These are phyloP conservation scores for Lagocephalus sceleratus DNA, from an alignment of 2,797 vertebrate genomes.

Conservation along the genomic window DNA sequence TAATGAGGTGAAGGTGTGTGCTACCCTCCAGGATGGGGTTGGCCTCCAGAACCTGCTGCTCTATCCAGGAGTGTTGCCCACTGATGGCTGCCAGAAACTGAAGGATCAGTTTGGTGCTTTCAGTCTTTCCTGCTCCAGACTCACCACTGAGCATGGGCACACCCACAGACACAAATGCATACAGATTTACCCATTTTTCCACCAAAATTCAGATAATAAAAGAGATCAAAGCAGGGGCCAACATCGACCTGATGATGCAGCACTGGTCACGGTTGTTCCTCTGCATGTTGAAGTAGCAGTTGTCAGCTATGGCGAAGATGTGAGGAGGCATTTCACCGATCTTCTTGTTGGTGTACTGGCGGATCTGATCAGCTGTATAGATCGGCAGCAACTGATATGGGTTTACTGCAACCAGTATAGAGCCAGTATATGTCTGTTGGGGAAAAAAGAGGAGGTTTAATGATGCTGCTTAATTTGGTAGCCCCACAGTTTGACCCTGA, in stretches of 20 bases:
- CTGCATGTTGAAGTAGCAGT: conserved; percentile 99
- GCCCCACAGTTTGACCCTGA: neutral
- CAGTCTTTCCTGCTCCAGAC: conserved; percentile 94
- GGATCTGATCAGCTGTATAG: conserved; percentile 95
- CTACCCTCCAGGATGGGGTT: conserved; percentile 96
- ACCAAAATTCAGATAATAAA: neutral
- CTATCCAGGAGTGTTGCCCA: conserved; percentile 97
- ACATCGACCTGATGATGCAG: conserved; percentile 90
- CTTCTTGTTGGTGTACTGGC: conserved; percentile 97
- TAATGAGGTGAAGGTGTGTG: neutral
- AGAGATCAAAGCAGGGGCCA: too few relatives aligned
- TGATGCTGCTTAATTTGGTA: neutral
- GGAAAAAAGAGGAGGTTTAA: neutral
- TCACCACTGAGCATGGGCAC: conserved; percentile 79
- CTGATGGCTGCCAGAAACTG: conserved; percentile 97
- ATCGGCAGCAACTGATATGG: conserved; percentile 96
- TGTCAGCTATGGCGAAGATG: conserved; percentile 97
- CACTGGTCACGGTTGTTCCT: conserved; percentile 95
- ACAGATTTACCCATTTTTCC: conserved; percentile 2
- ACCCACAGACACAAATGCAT: conserved; percentile 3
- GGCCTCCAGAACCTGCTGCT: conserved; percentile 96
- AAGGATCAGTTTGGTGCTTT: conserved; percentile 95
- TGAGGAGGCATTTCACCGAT: conserved; percentile 97
- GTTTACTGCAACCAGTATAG: conserved; percentile 95
- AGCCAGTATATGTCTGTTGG: conserved; percentile 90